These are phyloP conservation scores for Eristalis tenax DNA, from an alignment of 2,888 invertebrate species.

Conservation along the genomic window DNA sequence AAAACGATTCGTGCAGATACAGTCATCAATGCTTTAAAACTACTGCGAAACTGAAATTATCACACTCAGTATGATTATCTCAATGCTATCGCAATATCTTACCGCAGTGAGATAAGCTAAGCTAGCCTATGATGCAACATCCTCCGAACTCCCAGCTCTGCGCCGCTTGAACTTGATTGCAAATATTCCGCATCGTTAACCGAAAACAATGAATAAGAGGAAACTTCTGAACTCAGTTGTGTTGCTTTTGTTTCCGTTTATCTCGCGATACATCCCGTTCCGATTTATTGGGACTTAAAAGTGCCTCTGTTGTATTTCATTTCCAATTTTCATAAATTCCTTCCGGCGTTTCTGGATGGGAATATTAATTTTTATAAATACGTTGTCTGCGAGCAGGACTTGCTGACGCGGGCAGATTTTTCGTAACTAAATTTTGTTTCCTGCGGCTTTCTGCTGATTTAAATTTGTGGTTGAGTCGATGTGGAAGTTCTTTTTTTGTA, in stretches of 20 bases:
- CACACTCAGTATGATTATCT: neutral
- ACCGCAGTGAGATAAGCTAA: neutral
- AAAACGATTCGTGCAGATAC: neutral
- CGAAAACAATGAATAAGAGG: neutral
- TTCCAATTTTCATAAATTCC: neutral
- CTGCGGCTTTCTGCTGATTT: neutral
- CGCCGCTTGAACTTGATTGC: neutral
- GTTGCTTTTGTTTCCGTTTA: neutral
- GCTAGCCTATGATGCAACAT: neutral
- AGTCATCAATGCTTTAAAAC: neutral
- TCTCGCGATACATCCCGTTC: neutral
- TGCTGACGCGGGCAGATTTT: neutral
- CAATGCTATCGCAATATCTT: neutral
- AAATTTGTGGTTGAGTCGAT: neutral
- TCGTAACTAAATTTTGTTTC: neutral
- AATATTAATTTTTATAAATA: neutral
- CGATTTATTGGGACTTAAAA: too few species aligned
- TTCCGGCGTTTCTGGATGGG: neutral
- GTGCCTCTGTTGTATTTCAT: neutral
- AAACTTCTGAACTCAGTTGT: neutral
- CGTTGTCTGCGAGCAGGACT: neutral
- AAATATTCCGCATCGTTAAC: constrained; percentile 13
- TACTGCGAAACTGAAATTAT: neutral
- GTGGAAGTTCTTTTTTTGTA: too few species aligned
- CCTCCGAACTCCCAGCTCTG: neutral